Base-by-base conservation (phyloP, 2,113 vertebrate species). In the Corythornis vintsioides region DNA sequence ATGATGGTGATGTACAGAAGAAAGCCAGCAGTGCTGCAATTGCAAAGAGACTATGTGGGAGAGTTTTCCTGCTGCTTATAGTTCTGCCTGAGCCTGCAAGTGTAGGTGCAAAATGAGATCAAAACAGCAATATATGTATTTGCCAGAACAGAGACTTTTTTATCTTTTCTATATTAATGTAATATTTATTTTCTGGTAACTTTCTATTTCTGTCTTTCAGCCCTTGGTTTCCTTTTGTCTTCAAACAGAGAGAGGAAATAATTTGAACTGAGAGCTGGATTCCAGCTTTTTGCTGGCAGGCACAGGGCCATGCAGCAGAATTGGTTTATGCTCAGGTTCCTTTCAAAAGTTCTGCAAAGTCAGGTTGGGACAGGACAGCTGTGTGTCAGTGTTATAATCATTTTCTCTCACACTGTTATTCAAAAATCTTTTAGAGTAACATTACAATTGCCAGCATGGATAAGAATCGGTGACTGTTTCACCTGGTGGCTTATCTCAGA, bases 201-300 rank as follows among this genome's bases (percentile, higher is more conserved):
- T 45, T 81, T 48, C 73, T 45, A 35, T 57, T 90, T 93, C 88
- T 26, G 80, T 92, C 65, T 81, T 88, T 57, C 70, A 94, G 72
- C 48, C 55, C n/a, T 78, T 48, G 21, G 42, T 86, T 94, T 75
- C 24, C 47, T 84, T 93, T 92, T 65, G 80, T 86, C 86, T 95
- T 94, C 77, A 86, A 71, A 70, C 40, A 48, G 24, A 69, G 42
- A 45, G 70, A 48, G 48, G 56, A 70, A 28, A 86, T n/a, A 13
- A 35, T 73, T 9, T 45, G 71, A 82, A 94, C 83, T 83, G 53
- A 61, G 55, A 55, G 59, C 38, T 75, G 61, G 26, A 17, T 72
- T 83, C 74, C 53, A 77, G 26, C 48, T 60, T 71, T 69, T 77
- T 72, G 40, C 74, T 79, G 73, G 63, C 48, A 1, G 6, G 77